Evolutionary conservation across 1,140 invertebrate genomes (phyloP).

Genomic region (Euglossa dilemma): DNA sequence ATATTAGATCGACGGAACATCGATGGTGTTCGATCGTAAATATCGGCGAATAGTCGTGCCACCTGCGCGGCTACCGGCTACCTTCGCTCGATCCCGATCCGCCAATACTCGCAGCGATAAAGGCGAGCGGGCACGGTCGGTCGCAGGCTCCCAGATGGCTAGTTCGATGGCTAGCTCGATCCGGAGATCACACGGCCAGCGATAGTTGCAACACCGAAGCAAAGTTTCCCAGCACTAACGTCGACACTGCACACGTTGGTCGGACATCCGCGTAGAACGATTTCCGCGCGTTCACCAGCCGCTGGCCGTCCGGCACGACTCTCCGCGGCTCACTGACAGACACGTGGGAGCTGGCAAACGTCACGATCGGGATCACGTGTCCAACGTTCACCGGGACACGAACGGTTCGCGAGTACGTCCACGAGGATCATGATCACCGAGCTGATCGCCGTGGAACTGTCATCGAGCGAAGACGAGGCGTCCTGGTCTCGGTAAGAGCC

Average conservation of each 20-base stretch:
- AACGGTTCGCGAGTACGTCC: neutral
- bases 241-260: neutral
- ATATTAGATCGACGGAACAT: neutral
- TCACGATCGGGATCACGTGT: conserved; percentile 33
- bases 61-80: neutral
- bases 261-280: neutral
- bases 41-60: neutral
- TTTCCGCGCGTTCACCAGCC: neutral
- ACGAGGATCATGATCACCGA: neutral
- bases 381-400: conserved; percentile 14
- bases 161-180: neutral
- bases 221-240: neutral
- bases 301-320: neutral
- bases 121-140: neutral
- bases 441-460: conserved; percentile 27
- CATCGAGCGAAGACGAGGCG: conserved; percentile 23
- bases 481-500: conserved; percentile 44
- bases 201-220: neutral
- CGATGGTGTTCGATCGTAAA: neutral
- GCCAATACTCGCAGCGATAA: neutral
- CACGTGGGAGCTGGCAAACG: conserved; percentile 35
- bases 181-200: too few relatives aligned
- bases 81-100: neutral
- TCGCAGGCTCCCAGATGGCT: neutral
- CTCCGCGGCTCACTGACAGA: conserved; percentile 15